Conservation (phyloP, 2,113 vertebrate genomes). For the Platichthys flesus region DNA sequence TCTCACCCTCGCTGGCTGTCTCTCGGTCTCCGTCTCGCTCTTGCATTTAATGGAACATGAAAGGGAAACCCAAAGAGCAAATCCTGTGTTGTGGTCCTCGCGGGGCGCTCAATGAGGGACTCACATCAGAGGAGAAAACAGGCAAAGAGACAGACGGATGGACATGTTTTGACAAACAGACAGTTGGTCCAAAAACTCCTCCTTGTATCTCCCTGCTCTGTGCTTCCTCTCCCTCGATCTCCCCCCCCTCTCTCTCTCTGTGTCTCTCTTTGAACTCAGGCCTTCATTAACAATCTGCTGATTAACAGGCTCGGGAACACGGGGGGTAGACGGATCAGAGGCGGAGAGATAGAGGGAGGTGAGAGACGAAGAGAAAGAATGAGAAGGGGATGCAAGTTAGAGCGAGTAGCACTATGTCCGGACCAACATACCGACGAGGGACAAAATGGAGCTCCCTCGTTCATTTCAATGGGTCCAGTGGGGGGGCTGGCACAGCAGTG, state of each 20-base stretch:
- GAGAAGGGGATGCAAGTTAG: conserved; percentile 18
- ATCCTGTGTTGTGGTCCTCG: conserved; percentile 72
- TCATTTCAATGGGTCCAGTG: conserved; percentile 14
- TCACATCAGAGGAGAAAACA: conserved; percentile 69
- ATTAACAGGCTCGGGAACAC: conserved; percentile 77
- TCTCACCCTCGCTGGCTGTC: conserved; percentile 66
- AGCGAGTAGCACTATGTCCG: conserved; percentile 22
- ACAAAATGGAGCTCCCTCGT: neutral
- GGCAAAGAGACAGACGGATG: conserved; percentile 62
- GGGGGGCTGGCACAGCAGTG: neutral
- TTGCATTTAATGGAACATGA: conserved; percentile 78
- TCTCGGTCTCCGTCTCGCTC: conserved; percentile 64
- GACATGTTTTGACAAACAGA: conserved; percentile 81
- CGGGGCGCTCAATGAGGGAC: conserved; percentile 71
- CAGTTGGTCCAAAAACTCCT: conserved; percentile 77
- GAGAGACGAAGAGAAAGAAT: conserved; percentile 5
- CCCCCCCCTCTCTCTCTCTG: conserved; percentile 22
- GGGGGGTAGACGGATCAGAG: conserved; percentile 63
- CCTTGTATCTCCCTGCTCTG: conserved; percentile 54
- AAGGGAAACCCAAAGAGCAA: conserved; percentile 77
- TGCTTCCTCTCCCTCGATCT: conserved; percentile 49
- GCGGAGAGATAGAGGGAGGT: conserved; percentile 30
- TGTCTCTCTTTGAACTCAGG: conserved; percentile 74
- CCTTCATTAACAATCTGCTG: conserved; percentile 81
- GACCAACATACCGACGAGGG: conserved; percentile 13